A percentile compares a stretch with the other conserved stretches of the same genome.
These are phyloP conservation scores for Otis tarda DNA, from an alignment of 2,113 vertebrate genomes.

Conservation along the genomic window DNA sequence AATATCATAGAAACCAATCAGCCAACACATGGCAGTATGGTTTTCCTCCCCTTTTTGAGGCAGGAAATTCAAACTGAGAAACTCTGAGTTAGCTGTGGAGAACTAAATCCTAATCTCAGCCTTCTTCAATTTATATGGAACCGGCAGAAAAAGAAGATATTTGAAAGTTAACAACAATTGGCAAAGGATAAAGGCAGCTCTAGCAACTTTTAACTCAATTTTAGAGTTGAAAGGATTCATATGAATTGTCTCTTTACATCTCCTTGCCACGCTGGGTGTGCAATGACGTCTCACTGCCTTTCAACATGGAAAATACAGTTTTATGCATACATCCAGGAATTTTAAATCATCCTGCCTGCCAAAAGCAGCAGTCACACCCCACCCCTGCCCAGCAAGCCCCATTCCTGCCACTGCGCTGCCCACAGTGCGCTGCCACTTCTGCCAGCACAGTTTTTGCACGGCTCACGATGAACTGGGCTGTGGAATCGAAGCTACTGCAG, in stretches of 20 bases:
- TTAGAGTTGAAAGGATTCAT: background rate
- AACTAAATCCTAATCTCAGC: background rate
- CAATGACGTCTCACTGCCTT: background rate
- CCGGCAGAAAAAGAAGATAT: background rate
- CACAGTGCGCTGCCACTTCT: background rate
- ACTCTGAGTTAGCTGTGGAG: background rate
- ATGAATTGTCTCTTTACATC: background rate
- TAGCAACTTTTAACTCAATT: background rate
- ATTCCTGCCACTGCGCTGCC: background rate
- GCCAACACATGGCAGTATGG: background rate
- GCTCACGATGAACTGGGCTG: background rate
- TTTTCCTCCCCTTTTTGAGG: background rate
- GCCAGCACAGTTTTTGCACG: background rate
- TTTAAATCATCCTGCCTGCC: constrained; percentile 14
- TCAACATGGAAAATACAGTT: constrained; percentile 24
- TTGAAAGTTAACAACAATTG: background rate
- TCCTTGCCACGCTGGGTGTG: background rate
- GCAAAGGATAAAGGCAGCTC: background rate
- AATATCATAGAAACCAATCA: background rate
- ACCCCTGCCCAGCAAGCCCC: background rate
- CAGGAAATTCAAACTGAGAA: background rate
- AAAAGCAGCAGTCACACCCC: constrained; percentile 1
- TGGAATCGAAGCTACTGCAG: background rate
- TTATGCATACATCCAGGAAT: background rate
- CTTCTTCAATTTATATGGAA: background rate